Evolutionary conservation across 2,797 vertebrate genomes (phyloP).

Genomic region (Pangasius larnaudii): DNA sequence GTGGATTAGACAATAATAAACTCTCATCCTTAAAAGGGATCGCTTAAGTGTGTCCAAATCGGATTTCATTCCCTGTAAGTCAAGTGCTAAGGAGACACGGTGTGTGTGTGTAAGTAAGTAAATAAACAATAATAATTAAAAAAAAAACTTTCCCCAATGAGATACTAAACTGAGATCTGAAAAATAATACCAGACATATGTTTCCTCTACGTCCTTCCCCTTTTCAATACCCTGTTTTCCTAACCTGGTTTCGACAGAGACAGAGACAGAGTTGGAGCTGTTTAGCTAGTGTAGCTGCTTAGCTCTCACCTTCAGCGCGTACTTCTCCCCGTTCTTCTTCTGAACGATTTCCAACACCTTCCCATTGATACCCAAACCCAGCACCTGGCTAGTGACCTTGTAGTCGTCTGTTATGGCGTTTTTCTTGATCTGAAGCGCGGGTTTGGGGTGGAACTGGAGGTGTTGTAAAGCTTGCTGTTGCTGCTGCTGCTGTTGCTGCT

Average conservation of each 20-base stretch:
- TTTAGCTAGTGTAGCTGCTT: neutral
- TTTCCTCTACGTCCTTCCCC: neutral
- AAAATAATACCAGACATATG: neutral
- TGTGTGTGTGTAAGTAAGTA: too few relatives aligned
- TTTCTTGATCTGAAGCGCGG: slow-evolving; percentile 86
- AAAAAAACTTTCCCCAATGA: fast-evolving
- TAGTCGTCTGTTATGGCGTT: slow-evolving; percentile 96
- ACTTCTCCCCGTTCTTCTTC: slow-evolving; percentile 89
- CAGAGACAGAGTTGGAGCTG: neutral
- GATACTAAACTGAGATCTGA: neutral
- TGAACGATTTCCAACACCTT: slow-evolving; percentile 93
- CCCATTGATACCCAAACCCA: slow-evolving; percentile 95
- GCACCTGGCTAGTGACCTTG: slow-evolving; percentile 93
- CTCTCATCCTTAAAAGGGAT: neutral
- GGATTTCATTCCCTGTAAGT: neutral
- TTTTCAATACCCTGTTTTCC: neutral
- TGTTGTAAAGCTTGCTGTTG: slow-evolving; percentile 61
- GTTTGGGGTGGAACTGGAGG: slow-evolving; percentile 78
- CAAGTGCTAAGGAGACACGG: too few relatives aligned
- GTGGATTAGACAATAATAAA: neutral
- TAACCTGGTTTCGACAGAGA: neutral
- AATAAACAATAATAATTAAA: neutral
- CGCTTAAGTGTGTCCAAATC: neutral
- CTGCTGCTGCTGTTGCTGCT: slow-evolving; percentile 69
- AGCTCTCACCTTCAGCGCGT: slow-evolving; percentile 87